Base-by-base conservation (phyloP, 2,888 invertebrate species). In the Empis stercorea region DNA sequence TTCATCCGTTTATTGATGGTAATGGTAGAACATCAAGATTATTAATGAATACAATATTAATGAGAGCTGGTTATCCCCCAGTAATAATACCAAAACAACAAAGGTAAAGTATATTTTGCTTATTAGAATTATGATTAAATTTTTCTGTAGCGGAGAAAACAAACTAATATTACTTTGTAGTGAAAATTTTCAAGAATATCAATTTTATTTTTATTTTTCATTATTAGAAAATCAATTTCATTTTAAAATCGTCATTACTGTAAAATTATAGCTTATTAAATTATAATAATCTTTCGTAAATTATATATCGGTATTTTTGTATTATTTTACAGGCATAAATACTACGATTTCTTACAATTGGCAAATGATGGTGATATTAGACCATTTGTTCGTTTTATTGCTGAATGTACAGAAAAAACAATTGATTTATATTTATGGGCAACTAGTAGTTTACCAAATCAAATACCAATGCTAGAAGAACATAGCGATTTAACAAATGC, bases 1-100 rank as follows among this genome's bases (percentile, higher is more conserved):
- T 97, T 56, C 97, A 97, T 72, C 97, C 97, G 0, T 97, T 97
- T 71, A 78, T 85, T 3, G 96, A 97, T 68, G 96, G 97, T 43
- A 97, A 97, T 62, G 97, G 96, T 0, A 78, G 97, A 60, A 96
- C 96, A 1, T 92, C 94, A 13, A 77, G 97, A 27, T 74, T 97
- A 20, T 76, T 97, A 2, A 96, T 97, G 95, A 97, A 97, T 70
- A 78, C 94, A 56, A 80, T 97, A 52, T 76, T 97, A 30, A 88
- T 97, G 87, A 87, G 85, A 66, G 88, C 89, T 1, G 95, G 96
- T 0, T 97, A 87, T 71, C 96, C 96, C 1, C 95, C 96, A 0
- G 91, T 96, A 13, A 93, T 94, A 55, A 86, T 96, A 52, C 80
- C 86, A 47, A 93, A 94, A 62, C 87, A 92, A 57, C 83, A 87